Evolutionary conservation across 2,797 vertebrate species (phyloP), one percentile per base, ranked within the genome.

Genomic region (Lacerta viridis): DNA sequence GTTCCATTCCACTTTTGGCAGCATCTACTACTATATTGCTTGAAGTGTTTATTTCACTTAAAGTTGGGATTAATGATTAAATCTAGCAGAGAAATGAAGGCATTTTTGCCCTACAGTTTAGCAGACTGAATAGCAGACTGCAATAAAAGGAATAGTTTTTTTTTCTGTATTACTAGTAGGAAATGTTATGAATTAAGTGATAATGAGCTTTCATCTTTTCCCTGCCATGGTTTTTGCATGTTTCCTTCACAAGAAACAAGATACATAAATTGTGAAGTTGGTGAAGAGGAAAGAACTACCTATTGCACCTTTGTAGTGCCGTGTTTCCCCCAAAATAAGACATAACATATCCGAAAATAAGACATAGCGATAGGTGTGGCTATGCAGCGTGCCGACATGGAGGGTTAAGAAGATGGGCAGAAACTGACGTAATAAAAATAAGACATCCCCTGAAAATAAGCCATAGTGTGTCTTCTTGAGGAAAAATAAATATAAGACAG

Each of bases 11-110:
- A 81, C 79, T 76, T 85, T 85, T 66, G 83, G 55, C 5, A 46
- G 36, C 43, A 90, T 36, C 43, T 83, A 66, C 79, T 61, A 84
- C 11, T 25, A 88, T 80, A 87, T 80, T 50, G 0, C 64, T 76
- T 74, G 46, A 88, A 4, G 1, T 76, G 9, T 77, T 80, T 87
- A 46, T 85, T 92, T 91, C 83, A 80, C 41, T 55, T 87, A 71
- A 86, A 89, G 18, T 7, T 88, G 6, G 46, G 88, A 33, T 89
- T 72, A 83, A 71, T 87, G 77, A 41, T 77, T 90, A 85, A 71
- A 77, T 64, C 7, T 80, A 46, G 36, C 39, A 81, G 61, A 77
- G 23, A 36, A 85, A 88, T 85, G 64, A 59, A 29, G 68, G 23
- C 75, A 83, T 80, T 74, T 81, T 41, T 61, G 71, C 33, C 59